phyloP scores from a whole-genome alignment of 2,113 vertebrate species.

The Tapirus terrestris region DNA sequence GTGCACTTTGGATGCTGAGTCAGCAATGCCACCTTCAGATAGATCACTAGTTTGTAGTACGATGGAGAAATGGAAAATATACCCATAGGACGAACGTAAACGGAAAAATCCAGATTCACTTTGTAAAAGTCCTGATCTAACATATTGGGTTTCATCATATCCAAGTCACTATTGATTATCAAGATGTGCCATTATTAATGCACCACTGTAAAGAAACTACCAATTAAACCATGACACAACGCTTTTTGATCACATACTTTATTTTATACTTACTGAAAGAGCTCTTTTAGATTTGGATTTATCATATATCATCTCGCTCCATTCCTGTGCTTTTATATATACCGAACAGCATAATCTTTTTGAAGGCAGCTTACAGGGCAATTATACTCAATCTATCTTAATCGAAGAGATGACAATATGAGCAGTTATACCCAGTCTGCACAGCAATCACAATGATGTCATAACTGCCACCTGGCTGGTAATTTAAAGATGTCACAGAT shows the following conservation, averaged over 20 bases:
- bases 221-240: neutral
- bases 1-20: neutral
- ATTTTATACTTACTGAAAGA: neutral
- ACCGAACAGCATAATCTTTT: neutral
- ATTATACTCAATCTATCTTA: neutral
- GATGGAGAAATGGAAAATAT: neutral
- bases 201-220: neutral
- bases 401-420: neutral
- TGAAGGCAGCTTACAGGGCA: neutral
- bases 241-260: neutral
- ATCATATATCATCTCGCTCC: neutral
- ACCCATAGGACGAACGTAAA: neutral
- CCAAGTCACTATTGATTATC: neutral
- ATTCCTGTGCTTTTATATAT: neutral
- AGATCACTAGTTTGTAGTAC: neutral
- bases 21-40: neutral
- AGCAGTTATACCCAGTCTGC: neutral
- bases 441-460: neutral
- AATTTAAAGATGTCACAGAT: constrained; percentile 31
- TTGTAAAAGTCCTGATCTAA: neutral
- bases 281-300: neutral
- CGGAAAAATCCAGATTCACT: neutral
- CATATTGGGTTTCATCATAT: neutral
- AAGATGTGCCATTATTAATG: neutral
- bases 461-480: neutral